These are phyloP conservation scores for Gadus chalcogrammus DNA, from an alignment of 2,113 vertebrate genomes.

Conservation along the genomic window DNA sequence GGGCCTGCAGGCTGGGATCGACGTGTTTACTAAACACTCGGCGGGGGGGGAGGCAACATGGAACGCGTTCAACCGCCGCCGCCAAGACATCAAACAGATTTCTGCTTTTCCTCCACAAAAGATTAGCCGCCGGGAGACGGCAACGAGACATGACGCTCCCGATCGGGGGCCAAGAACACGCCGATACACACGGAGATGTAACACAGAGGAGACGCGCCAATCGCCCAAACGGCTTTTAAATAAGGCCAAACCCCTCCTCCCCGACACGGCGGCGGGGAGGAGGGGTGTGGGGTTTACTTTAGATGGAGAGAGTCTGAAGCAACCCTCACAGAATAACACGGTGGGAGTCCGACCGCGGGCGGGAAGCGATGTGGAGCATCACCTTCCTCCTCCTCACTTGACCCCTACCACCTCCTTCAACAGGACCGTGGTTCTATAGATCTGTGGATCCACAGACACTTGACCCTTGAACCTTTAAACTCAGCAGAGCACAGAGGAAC, in stretches of 20 bases:
- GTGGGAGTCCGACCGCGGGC: too few species aligned
- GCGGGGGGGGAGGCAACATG: slow-evolving; percentile 39
- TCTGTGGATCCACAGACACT: too few species aligned
- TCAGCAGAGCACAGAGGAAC: too few species aligned
- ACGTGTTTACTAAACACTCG: slow-evolving; percentile 44
- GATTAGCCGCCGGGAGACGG: slow-evolving; percentile 21
- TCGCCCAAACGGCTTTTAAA: slow-evolving; percentile 16
- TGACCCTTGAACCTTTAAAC: too few species aligned
- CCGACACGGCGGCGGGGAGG: slow-evolving; percentile 8
- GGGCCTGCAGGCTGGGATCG: not conserved
- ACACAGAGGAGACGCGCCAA: slow-evolving; percentile 14
- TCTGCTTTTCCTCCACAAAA: slow-evolving; percentile 5
- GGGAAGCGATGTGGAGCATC: too few species aligned
- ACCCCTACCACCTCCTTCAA: too few species aligned
- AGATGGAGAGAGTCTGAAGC: too few species aligned
- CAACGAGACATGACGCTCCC: slow-evolving; percentile 17
- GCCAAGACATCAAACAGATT: slow-evolving; percentile 29
- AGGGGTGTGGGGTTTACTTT: not conserved
- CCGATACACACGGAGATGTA: slow-evolving; percentile 32
- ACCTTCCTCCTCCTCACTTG: too few species aligned
- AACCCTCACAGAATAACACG: too few species aligned
- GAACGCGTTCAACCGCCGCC: slow-evolving; percentile 40
- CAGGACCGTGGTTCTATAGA: too few species aligned
- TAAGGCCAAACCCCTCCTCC: slow-evolving; percentile 11
- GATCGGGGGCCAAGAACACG: slow-evolving; percentile 34